Base-by-base conservation (phyloP, 2,113 vertebrate genomes). In the Perognathus longimembris region DNA sequence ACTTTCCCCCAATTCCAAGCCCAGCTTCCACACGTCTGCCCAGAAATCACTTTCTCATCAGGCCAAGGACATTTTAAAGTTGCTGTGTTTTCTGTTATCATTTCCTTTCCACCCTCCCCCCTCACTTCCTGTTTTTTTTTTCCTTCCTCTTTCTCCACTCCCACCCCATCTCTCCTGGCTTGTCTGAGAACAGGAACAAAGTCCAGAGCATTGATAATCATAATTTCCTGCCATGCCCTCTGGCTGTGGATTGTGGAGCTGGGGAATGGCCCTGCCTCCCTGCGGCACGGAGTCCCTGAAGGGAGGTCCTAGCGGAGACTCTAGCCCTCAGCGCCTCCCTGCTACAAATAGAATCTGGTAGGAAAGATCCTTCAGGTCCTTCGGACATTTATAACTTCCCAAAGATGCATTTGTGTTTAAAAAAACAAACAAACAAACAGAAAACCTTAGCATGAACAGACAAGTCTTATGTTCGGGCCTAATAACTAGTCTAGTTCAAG, bases 121-220 rank as follows among this genome's bases (percentile, higher is more conserved):
- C 15, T 8, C 80, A 92, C 96, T 97, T 97, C 96, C 96, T 96
- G 96, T 94, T 97, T 96, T 85, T 57, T n/a, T 45, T 61, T 96
- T 89, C 94, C 95, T 96, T 96, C 96, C 96, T 92, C 89, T 96
- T 96, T 96, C 93, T 85, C 91, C 89, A 34, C 94, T 95, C 95
- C 81, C 80, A 45, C 87, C 86, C 82, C 42, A 54, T 77, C 93
- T 82, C 89, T 93, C 75, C 89, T 75, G 80, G 84, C 83, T 3
- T 61, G 90, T 93, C 81, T 83, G 87, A 91, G 91, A 94, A 94
- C 89, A 85, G 94, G 93, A 96, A 97, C 93, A 93, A 81, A 91
- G 91, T 73, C 5, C n/a, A 7, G 26, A 79, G 83, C 45, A 11
- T 84, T 93, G 91, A 95, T 91, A 38, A 87, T 89, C 87, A 12